Conservation (phyloP, 2,113 vertebrate genomes). For the Falco punctatus region DNA sequence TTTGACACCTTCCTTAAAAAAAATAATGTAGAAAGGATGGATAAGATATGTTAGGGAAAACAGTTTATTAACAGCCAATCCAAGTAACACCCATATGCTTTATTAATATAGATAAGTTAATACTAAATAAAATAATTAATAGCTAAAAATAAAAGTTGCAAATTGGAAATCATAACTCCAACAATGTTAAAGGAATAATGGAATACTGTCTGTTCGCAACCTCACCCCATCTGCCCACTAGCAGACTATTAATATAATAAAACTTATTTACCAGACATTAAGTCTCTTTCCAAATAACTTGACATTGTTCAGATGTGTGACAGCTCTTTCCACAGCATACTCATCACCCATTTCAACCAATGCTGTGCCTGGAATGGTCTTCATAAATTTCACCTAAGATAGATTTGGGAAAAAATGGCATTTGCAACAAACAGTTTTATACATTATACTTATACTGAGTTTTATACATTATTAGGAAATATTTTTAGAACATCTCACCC, state of each 20-base stretch:
- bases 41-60: background rate
- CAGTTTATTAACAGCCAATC: background rate
- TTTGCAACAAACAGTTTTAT: background rate
- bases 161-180: background rate
- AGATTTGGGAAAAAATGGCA: background rate
- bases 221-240: background rate
- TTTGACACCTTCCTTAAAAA: background rate
- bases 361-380: constrained; percentile 95
- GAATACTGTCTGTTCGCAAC: background rate
- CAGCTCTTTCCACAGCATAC: constrained; percentile 95
- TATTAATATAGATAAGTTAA: background rate
- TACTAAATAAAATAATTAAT: background rate
- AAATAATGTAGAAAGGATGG: background rate
- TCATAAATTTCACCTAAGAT: constrained; percentile 95
- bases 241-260: background rate
- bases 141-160: background rate
- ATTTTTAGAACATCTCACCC: background rate
- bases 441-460: background rate
- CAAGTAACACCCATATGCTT: background rate
- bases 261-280: constrained; percentile 89
- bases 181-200: background rate
- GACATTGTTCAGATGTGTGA: constrained; percentile 96
- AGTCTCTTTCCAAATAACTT: constrained; percentile 96
- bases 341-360: constrained; percentile 98
- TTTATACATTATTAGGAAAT: background rate